Percentiles rank a stretch among this genome's conserved stretches.
Conservation (phyloP, 2,113 vertebrate species). For the Callocephalon fimbriatum region DNA sequence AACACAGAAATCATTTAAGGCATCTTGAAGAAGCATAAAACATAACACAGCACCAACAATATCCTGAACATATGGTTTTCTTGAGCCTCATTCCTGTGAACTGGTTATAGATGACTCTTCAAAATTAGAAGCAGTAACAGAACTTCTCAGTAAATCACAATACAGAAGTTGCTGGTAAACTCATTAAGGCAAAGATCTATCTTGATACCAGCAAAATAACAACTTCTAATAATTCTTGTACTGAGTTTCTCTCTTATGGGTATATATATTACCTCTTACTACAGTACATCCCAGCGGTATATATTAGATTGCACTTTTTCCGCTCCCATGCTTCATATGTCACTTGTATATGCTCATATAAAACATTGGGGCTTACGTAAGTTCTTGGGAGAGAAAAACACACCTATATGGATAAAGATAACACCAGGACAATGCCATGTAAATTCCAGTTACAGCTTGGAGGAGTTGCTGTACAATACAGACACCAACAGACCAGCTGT, state of each 20-base stretch:
- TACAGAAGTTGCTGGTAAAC: background rate
- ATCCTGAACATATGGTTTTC: constrained; percentile 39
- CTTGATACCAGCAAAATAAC: constrained; percentile 35
- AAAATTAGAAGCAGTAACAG: constrained; percentile 54
- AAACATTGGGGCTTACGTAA: background rate
- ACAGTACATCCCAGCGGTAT: background rate
- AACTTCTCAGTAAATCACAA: constrained; percentile 40
- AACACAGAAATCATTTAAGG: background rate
- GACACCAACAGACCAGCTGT: background rate
- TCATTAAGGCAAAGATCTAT: constrained; percentile 32
- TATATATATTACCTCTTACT: background rate
- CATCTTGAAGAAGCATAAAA: background rate
- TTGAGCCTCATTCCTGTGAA: background rate
- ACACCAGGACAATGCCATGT: background rate
- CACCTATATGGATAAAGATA: background rate
- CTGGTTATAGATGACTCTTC: constrained; percentile 37
- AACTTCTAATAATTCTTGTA: background rate
- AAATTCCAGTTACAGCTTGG: background rate
- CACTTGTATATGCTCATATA: background rate
- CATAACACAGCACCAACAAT: background rate
- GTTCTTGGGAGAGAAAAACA: background rate
- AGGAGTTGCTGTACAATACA: fast-evolving
- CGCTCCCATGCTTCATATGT: background rate
- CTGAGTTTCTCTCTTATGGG: background rate
- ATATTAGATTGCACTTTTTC: background rate